Conservation (phyloP, 2,888 invertebrate species). For the Daptonema setosum region DNA sequence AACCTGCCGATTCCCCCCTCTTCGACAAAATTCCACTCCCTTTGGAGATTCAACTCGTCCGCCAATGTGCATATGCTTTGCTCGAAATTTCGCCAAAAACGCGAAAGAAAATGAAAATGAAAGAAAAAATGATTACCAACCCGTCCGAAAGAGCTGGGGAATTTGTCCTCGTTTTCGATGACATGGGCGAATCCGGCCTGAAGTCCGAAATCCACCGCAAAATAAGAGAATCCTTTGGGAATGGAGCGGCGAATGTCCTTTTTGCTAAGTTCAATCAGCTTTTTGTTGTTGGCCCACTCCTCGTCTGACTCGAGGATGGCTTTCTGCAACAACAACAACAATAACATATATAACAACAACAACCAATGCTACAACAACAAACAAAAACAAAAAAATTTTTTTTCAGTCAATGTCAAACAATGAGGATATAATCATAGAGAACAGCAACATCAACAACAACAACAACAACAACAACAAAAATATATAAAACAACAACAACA, state of each 20-base stretch:
- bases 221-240: constrained; percentile 81
- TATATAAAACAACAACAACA: too few relatives aligned
- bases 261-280: constrained; percentile 50
- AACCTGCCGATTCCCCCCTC: not conserved
- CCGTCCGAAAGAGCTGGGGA: constrained; percentile 71
- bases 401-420: too few relatives aligned
- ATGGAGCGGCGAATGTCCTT: constrained; percentile 53
- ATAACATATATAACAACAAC: too few relatives aligned
- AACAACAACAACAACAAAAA: too few relatives aligned
- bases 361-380: constrained; percentile 1
- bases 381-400: constrained; percentile 1
- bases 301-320: constrained; percentile 78
- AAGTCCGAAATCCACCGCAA: constrained; percentile 75
- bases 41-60: too few relatives aligned
- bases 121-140: constrained; percentile 30
- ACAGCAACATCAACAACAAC: too few relatives aligned
- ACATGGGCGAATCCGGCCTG: constrained; percentile 77
- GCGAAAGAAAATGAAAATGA: not conserved
- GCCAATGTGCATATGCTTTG: too few relatives aligned
- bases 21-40: too few relatives aligned
- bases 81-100: too few relatives aligned
- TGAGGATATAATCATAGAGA: constrained; percentile 5
- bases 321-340: constrained; percentile 47
- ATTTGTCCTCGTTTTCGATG: constrained; percentile 69
- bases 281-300: constrained; percentile 86